Evolutionary conservation across 2,797 vertebrate genomes (phyloP).

Genomic region (Hyperoplus lanceolatus): DNA sequence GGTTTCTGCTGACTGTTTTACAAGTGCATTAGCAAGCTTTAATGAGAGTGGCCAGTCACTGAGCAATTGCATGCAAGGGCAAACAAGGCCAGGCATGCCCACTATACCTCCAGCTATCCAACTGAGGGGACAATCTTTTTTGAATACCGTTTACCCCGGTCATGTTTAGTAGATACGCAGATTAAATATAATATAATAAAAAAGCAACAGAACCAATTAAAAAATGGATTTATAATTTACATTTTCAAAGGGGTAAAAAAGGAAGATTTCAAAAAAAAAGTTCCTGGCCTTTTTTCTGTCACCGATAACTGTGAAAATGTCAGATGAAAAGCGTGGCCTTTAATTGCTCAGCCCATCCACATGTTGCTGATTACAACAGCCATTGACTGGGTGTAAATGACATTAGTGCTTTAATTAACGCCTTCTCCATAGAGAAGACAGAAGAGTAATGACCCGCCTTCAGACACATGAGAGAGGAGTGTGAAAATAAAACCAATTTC

Average conservation of each 20-base stretch:
- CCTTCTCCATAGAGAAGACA: conserved; percentile 51
- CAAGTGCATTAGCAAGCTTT: conserved; percentile 99
- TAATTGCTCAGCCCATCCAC: conserved; percentile 48
- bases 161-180: not conserved
- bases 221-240: not conserved
- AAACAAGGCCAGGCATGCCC: conserved; percentile 72
- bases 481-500: conserved; percentile 56
- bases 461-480: conserved; percentile 73
- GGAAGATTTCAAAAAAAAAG: not conserved
- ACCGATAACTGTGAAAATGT: conserved; percentile 39
- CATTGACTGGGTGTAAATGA: conserved; percentile 73
- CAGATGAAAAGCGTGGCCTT: conserved; percentile 53
- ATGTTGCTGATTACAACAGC: conserved; percentile 63
- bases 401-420: conserved; percentile 79
- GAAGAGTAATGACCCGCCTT: conserved; percentile 69
- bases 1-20: conserved; percentile 98
- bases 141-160: conserved; percentile 1
- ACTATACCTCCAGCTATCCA: conserved; percentile 44
- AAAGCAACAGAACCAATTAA: not conserved
- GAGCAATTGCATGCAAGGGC: conserved; percentile 95
- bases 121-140: not conserved
- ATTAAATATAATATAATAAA: conserved; percentile 8
- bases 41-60: conserved; percentile 97
- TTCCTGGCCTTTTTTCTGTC: conserved; percentile 15
- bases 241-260: not conserved